Conservation (phyloP, 2,113 vertebrate genomes). For the Vidua chalybeata region DNA sequence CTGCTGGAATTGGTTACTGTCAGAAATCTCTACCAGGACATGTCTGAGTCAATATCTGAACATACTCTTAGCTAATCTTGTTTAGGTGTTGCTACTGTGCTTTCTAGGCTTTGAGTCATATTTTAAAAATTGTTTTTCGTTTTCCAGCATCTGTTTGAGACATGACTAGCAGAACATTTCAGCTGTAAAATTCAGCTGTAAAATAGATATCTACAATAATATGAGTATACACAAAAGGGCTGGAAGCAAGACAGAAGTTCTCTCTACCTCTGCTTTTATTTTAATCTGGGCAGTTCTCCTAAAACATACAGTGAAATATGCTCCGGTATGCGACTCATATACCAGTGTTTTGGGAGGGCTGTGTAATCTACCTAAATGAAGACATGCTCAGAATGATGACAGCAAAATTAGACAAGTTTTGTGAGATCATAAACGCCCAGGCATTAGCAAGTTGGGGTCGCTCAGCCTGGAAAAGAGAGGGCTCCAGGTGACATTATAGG, state of each 20-base stretch:
- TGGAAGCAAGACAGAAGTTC: neutral
- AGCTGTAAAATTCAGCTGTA: neutral
- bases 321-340: neutral
- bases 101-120: conserved; percentile 6
- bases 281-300: neutral
- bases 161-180: neutral
- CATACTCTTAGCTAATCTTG: neutral
- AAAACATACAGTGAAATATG: neutral
- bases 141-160: conserved; percentile 13
- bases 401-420: neutral
- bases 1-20: neutral
- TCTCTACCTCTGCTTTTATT: neutral
- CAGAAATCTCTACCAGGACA: neutral
- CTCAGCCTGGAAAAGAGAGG: neutral
- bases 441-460: neutral
- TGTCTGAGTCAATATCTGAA: neutral
- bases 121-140: neutral
- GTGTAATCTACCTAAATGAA: neutral
- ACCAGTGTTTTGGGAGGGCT: neutral
- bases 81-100: neutral
- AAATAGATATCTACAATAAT: neutral
- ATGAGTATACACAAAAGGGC: neutral
- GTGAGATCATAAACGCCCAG: neutral
- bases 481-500: neutral
- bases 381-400: neutral